Evolutionary conservation across 2,113 vertebrate species (phyloP).

Genomic region (Condylura cristata): DNA sequence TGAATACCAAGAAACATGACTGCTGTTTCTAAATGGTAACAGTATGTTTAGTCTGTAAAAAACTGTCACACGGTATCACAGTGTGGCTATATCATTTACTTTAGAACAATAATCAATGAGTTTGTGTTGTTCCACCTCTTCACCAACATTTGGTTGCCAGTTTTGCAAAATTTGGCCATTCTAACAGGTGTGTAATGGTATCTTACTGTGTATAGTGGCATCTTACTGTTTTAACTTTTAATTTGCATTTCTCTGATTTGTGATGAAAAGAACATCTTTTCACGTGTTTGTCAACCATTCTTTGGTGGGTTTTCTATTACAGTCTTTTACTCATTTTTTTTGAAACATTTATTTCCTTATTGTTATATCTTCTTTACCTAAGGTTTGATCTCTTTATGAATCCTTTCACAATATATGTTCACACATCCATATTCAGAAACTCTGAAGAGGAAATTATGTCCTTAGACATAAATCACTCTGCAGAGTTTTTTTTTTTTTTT

Average conservation of each 20-base stretch:
- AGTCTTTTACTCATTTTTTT: not conserved
- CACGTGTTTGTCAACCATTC: not conserved
- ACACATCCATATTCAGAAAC: not conserved
- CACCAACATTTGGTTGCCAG: not conserved
- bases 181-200: not conserved
- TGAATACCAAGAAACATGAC: not conserved
- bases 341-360: not conserved
- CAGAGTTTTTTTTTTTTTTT: not conserved
- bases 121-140: not conserved
- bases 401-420: not conserved
- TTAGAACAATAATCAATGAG: not conserved
- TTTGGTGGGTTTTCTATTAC: not conserved
- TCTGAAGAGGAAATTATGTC: not conserved
- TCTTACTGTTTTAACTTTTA: not conserved
- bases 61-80: not conserved
- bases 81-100: not conserved
- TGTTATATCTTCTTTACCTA: not conserved
- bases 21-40: not conserved
- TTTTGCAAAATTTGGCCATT: not conserved
- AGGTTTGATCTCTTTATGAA: not conserved
- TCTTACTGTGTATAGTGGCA: too few species aligned
- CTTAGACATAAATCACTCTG: not conserved
- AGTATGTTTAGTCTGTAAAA: not conserved
- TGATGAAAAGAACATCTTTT: not conserved
- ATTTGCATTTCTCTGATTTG: not conserved